Conservation (phyloP, 2,797 vertebrate species). For the Sciurus vulgaris region DNA sequence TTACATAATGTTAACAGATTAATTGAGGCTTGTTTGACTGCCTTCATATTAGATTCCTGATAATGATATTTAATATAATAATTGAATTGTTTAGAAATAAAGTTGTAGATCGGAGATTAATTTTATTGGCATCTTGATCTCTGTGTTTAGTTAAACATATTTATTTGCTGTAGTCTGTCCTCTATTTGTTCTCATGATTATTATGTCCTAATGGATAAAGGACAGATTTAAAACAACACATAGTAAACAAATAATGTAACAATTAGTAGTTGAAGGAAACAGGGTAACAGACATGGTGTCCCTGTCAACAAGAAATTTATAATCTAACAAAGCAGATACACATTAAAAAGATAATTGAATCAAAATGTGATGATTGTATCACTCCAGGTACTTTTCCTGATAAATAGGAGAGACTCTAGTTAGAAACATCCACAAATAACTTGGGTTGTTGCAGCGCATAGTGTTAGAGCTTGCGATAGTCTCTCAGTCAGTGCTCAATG, state of each 20-base stretch:
- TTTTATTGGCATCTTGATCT: constrained; percentile 75
- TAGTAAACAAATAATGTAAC: constrained; percentile 54
- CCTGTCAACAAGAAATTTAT: background rate
- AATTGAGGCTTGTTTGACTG: constrained; percentile 79
- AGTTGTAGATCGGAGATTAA: constrained; percentile 71
- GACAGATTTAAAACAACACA: background rate
- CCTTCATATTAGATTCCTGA: constrained; percentile 65
- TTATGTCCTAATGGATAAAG: constrained; percentile 51
- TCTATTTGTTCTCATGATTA: constrained; percentile 31
- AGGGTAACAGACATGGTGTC: background rate
- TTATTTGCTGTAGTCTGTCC: constrained; percentile 50
- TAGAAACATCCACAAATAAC: background rate
- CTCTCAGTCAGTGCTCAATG: background rate
- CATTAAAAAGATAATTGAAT: background rate
- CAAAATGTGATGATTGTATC: background rate
- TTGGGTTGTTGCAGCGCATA: background rate
- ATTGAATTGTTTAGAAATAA: constrained; percentile 72
- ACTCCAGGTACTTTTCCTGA: background rate
- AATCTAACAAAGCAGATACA: background rate
- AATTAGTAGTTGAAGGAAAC: constrained; percentile 43
- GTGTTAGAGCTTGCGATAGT: background rate
- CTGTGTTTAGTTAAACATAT: constrained; percentile 57
- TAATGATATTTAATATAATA: constrained; percentile 72
- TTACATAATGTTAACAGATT: constrained; percentile 68
- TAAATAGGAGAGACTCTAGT: background rate